Conservation (phyloP, 2,888 invertebrate species). For the Diarsia brunnea region DNA sequence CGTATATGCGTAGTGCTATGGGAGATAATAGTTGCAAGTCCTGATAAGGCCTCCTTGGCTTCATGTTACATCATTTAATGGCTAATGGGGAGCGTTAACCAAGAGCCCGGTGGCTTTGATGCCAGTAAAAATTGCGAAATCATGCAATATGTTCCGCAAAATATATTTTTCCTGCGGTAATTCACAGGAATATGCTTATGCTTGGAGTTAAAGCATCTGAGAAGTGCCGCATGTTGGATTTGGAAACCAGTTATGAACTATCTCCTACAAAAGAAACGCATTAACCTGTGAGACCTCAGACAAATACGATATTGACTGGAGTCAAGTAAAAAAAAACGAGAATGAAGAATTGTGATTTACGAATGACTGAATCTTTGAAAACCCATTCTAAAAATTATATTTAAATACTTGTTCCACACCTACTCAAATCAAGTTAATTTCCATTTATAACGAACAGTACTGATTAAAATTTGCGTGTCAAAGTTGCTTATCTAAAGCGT, state of each 20-base stretch:
- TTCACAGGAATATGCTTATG: neutral
- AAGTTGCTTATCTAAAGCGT: constrained; percentile 13
- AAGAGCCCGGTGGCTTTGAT: constrained; percentile 8
- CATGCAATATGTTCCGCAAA: constrained; percentile 3
- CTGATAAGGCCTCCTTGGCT: constrained; percentile 32
- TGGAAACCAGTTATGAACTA: constrained; percentile 39
- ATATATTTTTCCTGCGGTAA: constrained; percentile 11
- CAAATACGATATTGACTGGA: neutral
- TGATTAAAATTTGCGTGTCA: neutral
- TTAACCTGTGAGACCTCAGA: neutral
- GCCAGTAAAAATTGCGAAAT: constrained; percentile 1
- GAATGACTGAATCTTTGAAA: neutral
- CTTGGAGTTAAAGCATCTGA: constrained; percentile 10
- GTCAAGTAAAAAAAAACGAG: neutral
- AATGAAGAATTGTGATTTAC: no score
- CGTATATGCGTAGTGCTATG: no score
- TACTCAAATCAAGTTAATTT: constrained; percentile 1
- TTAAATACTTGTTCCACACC: neutral
- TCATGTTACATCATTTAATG: constrained; percentile 29
- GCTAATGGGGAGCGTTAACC: constrained; percentile 21
- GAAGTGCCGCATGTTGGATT: constrained; percentile 1
- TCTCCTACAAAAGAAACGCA: constrained; percentile 16
- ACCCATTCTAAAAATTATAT: neutral
- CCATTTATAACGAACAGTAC: neutral
- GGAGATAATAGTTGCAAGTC: constrained; percentile 44